These are phyloP conservation scores for Chrysolina oricalcia DNA, from an alignment of 2,888 invertebrate species.

Conservation along the genomic window DNA sequence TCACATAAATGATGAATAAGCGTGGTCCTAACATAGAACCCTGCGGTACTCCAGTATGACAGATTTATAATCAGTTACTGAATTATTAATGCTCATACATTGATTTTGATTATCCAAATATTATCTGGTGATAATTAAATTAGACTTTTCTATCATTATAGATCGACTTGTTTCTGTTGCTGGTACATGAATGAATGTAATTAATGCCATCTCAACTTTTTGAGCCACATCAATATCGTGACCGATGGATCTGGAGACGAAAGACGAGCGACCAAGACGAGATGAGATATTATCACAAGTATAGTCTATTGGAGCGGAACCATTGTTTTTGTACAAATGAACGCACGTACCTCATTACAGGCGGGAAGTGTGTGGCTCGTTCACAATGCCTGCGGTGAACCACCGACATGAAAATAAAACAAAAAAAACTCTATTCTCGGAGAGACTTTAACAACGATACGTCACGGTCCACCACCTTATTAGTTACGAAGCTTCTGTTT, in stretches of 20 bases:
- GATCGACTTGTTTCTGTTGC: no score
- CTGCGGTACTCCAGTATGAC: no score
- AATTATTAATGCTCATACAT: no score
- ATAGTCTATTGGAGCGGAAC: conserved; percentile 62
- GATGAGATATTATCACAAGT: conserved; percentile 40
- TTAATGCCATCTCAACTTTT: no score
- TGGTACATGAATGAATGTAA: no score
- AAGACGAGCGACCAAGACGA: background rate
- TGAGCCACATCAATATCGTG: background rate
- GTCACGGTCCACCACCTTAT: conserved; percentile 56
- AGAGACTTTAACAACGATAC: conserved; percentile 47
- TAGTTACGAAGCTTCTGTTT: conserved; percentile 44
- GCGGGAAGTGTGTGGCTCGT: conserved; percentile 69
- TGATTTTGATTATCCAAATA: no score
- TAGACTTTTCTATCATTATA: no score
- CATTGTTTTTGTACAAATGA: conserved; percentile 59
- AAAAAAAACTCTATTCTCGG: conserved; percentile 39
- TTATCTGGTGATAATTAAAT: no score
- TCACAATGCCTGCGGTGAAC: conserved; percentile 66
- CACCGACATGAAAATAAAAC: conserved; percentile 45
- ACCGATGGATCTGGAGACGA: background rate
- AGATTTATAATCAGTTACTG: no score
- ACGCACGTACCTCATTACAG: conserved; percentile 70
- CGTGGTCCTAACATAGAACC: no score
- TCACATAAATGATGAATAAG: no score